A percentile compares a stretch with the other conserved stretches of the same genome.
Conservation (phyloP, 1,140 invertebrate genomes). For the Cyclargus thomasi region DNA sequence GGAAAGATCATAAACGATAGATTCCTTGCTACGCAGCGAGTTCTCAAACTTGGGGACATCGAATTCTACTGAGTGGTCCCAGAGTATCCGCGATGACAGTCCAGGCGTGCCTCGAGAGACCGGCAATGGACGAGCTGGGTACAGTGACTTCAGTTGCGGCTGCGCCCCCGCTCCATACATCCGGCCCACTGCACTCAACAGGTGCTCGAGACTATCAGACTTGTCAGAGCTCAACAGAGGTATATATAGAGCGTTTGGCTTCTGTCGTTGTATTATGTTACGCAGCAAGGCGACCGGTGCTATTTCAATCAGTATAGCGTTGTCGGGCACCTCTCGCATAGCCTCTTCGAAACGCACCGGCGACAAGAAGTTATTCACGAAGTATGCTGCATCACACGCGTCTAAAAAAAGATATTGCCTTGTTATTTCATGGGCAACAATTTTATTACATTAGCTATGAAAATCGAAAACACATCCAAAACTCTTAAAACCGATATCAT, state of each 20-base stretch:
- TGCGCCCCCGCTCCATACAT: conserved; percentile 2
- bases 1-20: background rate
- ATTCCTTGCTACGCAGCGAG: background rate
- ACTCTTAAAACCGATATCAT: too few relatives aligned
- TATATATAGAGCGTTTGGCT: background rate
- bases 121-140: background rate
- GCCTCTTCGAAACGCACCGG: conserved; percentile 4
- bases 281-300: conserved; percentile 4
- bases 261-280: background rate
- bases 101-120: conserved; percentile 3
- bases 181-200: background rate
- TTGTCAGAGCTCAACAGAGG: background rate
- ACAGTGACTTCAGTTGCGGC: background rate
- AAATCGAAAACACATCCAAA: too few relatives aligned
- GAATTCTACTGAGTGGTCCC: background rate
- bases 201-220: background rate
- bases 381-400: background rate
- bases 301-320: background rate
- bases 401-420: too few relatives aligned
- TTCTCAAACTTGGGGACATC: conserved; percentile 4
- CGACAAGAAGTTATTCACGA: background rate
- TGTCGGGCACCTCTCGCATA: background rate
- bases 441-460: background rate
- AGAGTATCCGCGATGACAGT: background rate
- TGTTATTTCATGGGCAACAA: too few relatives aligned